Evolutionary conservation across 37 sponge, comb jelly and placozoan species (phyloP).

Genomic region (Eunapius fragilis): DNA sequence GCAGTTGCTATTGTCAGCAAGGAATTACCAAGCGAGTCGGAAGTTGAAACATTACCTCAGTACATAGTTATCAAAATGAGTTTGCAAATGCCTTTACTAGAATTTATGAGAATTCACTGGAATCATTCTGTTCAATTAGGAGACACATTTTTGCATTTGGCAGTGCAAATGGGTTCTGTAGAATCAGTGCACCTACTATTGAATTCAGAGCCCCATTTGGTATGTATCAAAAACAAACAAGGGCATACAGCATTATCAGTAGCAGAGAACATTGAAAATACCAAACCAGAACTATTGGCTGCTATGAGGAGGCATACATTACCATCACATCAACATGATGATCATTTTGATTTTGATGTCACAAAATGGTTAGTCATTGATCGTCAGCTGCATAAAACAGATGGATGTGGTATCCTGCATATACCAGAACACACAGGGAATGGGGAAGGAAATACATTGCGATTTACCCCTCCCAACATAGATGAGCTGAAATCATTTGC

Average conservation of each 20-base stretch:
- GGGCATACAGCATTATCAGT: background rate
- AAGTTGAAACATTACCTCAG: background rate
- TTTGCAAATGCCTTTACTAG: background rate
- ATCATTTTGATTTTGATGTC: background rate
- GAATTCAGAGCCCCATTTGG: background rate
- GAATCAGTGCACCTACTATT: background rate
- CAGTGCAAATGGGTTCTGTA: background rate
- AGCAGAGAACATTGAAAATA: background rate
- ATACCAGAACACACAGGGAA: background rate
- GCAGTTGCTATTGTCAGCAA: background rate
- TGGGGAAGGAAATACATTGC: background rate
- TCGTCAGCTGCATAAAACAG: background rate
- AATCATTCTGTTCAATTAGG: background rate
- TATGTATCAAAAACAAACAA: background rate
- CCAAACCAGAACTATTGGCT: background rate
- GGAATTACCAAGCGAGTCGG: background rate
- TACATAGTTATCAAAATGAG: background rate
- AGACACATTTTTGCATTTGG: background rate
- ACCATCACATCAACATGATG: background rate
- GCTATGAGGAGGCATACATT: background rate
- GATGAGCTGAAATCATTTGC: background rate
- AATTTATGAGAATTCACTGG: background rate
- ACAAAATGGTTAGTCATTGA: background rate
- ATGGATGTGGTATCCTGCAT: background rate
- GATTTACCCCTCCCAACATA: background rate